Percentiles rank a stretch among this genome's conserved stretches.
These are phyloP conservation scores for Decapterus maruadsi DNA, from an alignment of 2,797 vertebrate genomes.

Conservation along the genomic window DNA sequence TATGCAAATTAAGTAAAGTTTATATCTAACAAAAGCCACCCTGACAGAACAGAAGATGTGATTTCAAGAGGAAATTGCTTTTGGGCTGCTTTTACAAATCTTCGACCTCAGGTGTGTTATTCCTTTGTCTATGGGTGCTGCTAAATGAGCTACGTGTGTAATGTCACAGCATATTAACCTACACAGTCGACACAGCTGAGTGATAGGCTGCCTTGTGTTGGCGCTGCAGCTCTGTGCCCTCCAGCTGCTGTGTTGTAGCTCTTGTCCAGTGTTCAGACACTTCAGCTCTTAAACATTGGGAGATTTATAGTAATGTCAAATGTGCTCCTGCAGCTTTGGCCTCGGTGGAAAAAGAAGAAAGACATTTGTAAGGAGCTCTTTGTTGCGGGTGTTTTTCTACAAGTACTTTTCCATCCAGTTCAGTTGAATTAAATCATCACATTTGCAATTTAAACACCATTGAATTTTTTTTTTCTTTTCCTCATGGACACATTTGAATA, in stretches of 20 bases:
- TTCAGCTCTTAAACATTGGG: slow-evolving; percentile 50
- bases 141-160: slow-evolving; percentile 38
- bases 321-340: slow-evolving; percentile 33
- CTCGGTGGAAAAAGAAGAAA: slow-evolving; percentile 3
- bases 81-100: slow-evolving; percentile 19
- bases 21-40: background rate
- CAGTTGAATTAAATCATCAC: background rate
- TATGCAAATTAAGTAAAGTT: slow-evolving; percentile 12
- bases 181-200: slow-evolving; percentile 32
- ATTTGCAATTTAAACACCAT: background rate
- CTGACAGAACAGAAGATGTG: slow-evolving; percentile 3
- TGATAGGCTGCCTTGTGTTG: slow-evolving; percentile 38
- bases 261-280: slow-evolving; percentile 51
- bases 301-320: slow-evolving; percentile 60
- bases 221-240: slow-evolving; percentile 37
- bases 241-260: slow-evolving; percentile 58
- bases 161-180: slow-evolving; percentile 59
- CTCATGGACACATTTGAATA: background rate
- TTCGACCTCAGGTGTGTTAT: slow-evolving; percentile 43
- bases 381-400: background rate
- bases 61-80: slow-evolving; percentile 33
- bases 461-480: background rate
- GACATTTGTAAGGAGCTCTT: background rate
- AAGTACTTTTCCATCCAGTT: background rate
- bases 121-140: slow-evolving; percentile 15